Percentiles rank a stretch among this genome's conserved stretches.
These are phyloP conservation scores for Bolinopsis microptera DNA, from an alignment of 37 sponge, comb jelly and placozoan species.

Conservation along the genomic window DNA sequence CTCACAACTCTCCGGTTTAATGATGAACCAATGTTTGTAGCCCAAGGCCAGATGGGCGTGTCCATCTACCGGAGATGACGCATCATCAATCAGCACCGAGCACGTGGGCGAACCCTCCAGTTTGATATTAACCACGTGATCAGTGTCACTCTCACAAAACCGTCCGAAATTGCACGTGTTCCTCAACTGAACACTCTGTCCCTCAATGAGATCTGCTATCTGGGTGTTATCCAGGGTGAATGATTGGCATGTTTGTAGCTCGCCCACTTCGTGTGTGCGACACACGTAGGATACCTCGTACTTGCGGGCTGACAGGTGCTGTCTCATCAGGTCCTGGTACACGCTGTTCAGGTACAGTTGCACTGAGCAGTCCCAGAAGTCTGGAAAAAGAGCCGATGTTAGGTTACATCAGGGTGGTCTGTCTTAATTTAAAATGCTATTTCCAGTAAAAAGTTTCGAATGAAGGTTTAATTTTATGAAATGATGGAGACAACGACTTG, in stretches of 20 bases:
- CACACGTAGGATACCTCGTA: slow-evolving; percentile 56
- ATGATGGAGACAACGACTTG: too few species aligned
- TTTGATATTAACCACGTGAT: slow-evolving; percentile 19
- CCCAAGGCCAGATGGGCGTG: not conserved
- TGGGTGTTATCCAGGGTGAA: not conserved
- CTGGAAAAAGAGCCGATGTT: not conserved
- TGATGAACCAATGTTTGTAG: slow-evolving; percentile 61
- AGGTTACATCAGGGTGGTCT: too few species aligned
- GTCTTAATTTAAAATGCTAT: too few species aligned
- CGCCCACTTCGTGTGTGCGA: not conserved
- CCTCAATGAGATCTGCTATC: not conserved
- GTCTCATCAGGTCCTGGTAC: slow-evolving; percentile 32
- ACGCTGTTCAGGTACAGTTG: slow-evolving; percentile 30
- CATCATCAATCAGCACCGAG: not conserved
- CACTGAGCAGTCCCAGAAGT: slow-evolving; percentile 54
- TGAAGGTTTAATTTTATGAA: too few species aligned
- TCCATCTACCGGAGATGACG: not conserved
- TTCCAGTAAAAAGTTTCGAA: too few species aligned
- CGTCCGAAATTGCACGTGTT: not conserved
- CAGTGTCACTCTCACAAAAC: not conserved
- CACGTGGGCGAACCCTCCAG: not conserved
- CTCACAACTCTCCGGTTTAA: not conserved
- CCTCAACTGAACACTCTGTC: not conserved
- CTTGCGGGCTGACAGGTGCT: not conserved
- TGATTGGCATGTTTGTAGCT: slow-evolving; percentile 6